Evolutionary conservation across 2,113 vertebrate species (phyloP).

Genomic region (Myodes glareolus): DNA sequence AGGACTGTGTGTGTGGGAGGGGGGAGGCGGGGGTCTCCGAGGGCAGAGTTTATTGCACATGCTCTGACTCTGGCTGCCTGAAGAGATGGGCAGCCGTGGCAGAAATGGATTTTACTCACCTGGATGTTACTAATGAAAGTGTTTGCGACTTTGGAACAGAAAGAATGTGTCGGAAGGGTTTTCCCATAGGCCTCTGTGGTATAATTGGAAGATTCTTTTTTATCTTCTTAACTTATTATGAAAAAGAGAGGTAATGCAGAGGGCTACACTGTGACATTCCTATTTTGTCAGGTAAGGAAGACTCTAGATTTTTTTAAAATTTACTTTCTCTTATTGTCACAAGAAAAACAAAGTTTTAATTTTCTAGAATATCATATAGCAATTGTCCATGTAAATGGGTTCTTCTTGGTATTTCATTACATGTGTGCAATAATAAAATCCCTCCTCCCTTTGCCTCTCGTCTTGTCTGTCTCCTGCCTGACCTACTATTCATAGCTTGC

Average conservation of each 20-base stretch:
- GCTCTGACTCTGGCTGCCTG: not conserved
- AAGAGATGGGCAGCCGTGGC: too few species aligned
- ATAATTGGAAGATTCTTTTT: not conserved
- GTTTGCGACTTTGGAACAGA: not conserved
- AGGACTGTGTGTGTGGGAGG: not conserved
- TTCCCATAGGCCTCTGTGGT: not conserved
- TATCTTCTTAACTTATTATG: not conserved
- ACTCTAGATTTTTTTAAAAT: not conserved
- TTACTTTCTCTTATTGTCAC: not conserved
- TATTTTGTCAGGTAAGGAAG: not conserved
- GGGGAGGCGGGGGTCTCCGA: not conserved
- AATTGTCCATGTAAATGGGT: not conserved
- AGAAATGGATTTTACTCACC: not conserved
- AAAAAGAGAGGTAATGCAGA: not conserved
- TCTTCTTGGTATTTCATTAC: not conserved
- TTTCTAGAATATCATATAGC: not conserved
- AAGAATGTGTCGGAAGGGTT: not conserved
- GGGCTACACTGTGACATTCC: not conserved
- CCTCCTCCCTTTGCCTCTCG: too few species aligned
- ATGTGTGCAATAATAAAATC: not conserved
- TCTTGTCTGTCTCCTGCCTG: not conserved
- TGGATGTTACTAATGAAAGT: not conserved
- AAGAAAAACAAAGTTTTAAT: not conserved
- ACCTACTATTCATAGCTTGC: not conserved
- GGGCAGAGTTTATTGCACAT: too few species aligned